Base-by-base conservation (phyloP, 2,888 invertebrate genomes). In the Julus scandinavius region DNA sequence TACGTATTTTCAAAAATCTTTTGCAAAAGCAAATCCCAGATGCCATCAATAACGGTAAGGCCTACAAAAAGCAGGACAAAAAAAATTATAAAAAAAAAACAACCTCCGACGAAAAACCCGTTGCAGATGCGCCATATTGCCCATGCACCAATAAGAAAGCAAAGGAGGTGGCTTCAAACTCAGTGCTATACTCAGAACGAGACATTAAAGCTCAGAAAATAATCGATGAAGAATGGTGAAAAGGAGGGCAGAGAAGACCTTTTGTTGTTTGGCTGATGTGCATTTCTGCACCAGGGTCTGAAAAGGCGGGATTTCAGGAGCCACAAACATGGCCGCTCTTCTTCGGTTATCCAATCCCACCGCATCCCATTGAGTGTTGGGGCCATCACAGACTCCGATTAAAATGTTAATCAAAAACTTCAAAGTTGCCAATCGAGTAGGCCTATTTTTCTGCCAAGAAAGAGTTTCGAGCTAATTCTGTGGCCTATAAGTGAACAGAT, bases 201-300 rank as follows among this genome's bases (percentile, higher is more conserved):
- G 54, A 45, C 45, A 45, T 45, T 45, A 45, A 45, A 17, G 58
- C 84, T 84, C 41, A 20, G 49, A 85, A 41, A 85, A 85, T 85
- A 85, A 85, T 85, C 85, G 85, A 85, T 85, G 41, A 85, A 85
- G 85, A 85, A 85, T 45, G 85, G 85, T 17, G 72, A 72, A 72
- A 54, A 54, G 54, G 72, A 72, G 72, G 72, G 72, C 72, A 72
- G 72, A 72, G 72, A 72, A 72, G 72, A 72, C 72, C 72, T 72
- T 72, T 72, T 72, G 72, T 72, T 72, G 72, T 72, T 72, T 72
- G 72, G 72, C 29, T 72, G 72, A 29, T 72, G 72, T 29, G 72
- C 72, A 72, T 72, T 72, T 72, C 20, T 72, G 29, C 20, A 72
- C 41, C 85, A 85, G 85, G 83, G 85, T 49, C 45, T 45, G 85